Conservation (phyloP, 2,888 invertebrate species). For the Drosophila cracens region DNA sequence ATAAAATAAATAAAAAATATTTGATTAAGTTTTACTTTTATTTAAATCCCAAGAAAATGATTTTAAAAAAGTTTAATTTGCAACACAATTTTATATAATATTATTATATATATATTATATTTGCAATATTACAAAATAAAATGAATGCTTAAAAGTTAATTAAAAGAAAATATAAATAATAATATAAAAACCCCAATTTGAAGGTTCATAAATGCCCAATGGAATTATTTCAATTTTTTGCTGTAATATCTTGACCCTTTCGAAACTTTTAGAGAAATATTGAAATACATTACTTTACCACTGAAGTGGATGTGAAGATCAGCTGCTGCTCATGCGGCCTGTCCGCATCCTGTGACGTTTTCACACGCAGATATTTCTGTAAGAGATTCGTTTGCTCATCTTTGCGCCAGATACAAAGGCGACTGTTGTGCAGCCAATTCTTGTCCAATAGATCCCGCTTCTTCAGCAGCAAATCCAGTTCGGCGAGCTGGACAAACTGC, state of each 20-base stretch:
- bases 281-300: constrained; percentile 71
- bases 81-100: too few relatives aligned
- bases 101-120: too few relatives aligned
- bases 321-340: constrained; percentile 77
- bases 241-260: not conserved
- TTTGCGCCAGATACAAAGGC: constrained; percentile 84
- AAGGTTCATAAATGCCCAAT: too few relatives aligned
- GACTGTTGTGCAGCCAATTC: constrained; percentile 80
- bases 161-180: not conserved
- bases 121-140: not conserved
- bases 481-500: constrained; percentile 61
- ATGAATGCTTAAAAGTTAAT: not conserved
- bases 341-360: constrained; percentile 57
- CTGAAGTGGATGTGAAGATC: constrained; percentile 84
- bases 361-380: constrained; percentile 84
- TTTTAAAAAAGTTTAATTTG: not conserved
- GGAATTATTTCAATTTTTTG: not conserved
- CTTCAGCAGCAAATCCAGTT: constrained; percentile 80
- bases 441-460: constrained; percentile 80
- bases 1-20: too few relatives aligned
- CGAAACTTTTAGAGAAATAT: not conserved
- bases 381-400: constrained; percentile 83
- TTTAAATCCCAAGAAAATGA: not conserved
- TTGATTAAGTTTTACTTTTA: not conserved
- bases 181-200: not conserved